Conservation (phyloP, 1,140 invertebrate species). For the Periplaneta americana region DNA sequence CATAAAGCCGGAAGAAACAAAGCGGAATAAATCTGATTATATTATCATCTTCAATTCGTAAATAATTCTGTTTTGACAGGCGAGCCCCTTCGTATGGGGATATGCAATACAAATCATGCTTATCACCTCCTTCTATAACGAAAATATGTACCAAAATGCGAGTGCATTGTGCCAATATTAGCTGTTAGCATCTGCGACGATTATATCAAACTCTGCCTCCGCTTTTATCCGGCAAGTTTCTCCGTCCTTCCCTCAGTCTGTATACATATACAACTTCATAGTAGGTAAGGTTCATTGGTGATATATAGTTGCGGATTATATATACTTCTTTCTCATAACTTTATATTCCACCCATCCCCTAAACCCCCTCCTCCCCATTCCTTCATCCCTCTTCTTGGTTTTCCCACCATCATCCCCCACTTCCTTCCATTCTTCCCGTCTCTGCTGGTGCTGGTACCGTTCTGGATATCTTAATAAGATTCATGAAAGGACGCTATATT, state of each 20-base stretch:
- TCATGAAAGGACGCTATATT: constrained; percentile 64
- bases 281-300: constrained; percentile 10
- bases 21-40: too few species aligned
- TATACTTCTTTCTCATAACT: constrained; percentile 21
- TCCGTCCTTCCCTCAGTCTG: background rate
- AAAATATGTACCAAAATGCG: too few species aligned
- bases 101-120: background rate
- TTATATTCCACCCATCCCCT: constrained; percentile 13
- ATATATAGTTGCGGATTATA: constrained; percentile 19
- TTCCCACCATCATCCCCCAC: background rate
- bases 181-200: too few species aligned
- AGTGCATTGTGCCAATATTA: background rate
- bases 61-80: too few species aligned
- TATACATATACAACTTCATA: background rate
- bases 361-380: too few species aligned
- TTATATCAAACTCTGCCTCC: background rate
- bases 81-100: too few species aligned
- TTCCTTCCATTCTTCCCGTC: background rate
- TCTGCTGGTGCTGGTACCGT: background rate
- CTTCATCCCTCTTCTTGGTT: background rate
- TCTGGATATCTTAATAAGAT: constrained; percentile 63
- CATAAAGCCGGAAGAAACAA: too few species aligned
- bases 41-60: too few species aligned
- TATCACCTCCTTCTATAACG: background rate
- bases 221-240: too few species aligned